Evolutionary conservation across 1,140 invertebrate genomes (phyloP).

Genomic region (Drosophila arawakana): DNA sequence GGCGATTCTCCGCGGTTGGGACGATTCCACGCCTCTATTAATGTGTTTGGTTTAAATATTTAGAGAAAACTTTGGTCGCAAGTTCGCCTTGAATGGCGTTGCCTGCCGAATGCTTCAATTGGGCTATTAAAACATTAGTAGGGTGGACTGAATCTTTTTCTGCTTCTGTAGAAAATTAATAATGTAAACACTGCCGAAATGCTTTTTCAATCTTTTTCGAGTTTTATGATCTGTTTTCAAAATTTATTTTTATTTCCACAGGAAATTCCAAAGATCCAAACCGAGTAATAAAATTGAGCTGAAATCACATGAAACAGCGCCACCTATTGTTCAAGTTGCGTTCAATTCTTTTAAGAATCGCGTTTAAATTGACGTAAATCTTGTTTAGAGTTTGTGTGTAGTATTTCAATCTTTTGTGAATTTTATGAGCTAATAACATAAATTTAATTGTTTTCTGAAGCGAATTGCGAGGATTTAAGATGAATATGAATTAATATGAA

Average conservation of each 20-base stretch:
- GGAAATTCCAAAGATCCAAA: slow-evolving; percentile 47
- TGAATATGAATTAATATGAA: no score
- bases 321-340: slow-evolving; percentile 27
- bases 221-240: slow-evolving; percentile 67
- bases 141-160: slow-evolving; percentile 9
- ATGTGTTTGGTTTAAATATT: slow-evolving; percentile 69
- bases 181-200: slow-evolving; percentile 57
- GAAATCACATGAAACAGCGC: slow-evolving; percentile 17
- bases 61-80: slow-evolving; percentile 65
- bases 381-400: no score
- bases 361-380: no score
- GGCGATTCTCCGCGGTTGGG: slow-evolving; percentile 10
- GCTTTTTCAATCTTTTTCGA: slow-evolving; percentile 39
- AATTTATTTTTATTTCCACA: slow-evolving; percentile 34
- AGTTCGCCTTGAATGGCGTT: slow-evolving; percentile 61
- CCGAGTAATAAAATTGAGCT: slow-evolving; percentile 1
- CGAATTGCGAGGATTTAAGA: no score
- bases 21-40: slow-evolving; percentile 25
- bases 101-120: slow-evolving; percentile 46
- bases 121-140: slow-evolving; percentile 54
- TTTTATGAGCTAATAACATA: no score
- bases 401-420: no score
- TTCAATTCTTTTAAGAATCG: neutral
- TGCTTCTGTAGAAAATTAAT: slow-evolving; percentile 36
- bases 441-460: no score